These are phyloP conservation scores for Bicyclus anynana DNA, from an alignment of 1,140 invertebrate species.

Conservation along the genomic window DNA sequence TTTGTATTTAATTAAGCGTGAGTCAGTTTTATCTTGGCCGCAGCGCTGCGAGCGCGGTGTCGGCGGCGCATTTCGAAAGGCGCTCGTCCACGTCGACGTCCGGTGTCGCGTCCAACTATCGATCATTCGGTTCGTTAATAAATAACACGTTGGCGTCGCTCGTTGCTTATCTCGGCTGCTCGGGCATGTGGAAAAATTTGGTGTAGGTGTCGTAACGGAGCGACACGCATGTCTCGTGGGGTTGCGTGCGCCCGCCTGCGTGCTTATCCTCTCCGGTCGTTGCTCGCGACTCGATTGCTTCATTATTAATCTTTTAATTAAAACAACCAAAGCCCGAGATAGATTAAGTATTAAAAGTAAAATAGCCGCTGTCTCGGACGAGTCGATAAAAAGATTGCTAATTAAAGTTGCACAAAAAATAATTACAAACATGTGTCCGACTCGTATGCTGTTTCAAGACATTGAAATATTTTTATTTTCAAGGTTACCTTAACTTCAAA, in stretches of 20 bases:
- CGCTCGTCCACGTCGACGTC: constrained; percentile 63
- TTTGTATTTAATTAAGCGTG: constrained; percentile 41
- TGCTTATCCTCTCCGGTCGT: constrained; percentile 53
- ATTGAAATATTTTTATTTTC: too few relatives aligned
- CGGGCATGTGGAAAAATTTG: constrained; percentile 76
- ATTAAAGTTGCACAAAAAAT: constrained; percentile 4
- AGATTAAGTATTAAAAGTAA: constrained; percentile 15
- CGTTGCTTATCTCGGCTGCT: constrained; percentile 71
- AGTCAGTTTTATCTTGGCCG: constrained; percentile 50
- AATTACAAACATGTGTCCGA: too few relatives aligned
- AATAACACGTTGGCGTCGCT: constrained; percentile 72
- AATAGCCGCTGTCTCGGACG: not conserved
- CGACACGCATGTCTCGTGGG: constrained; percentile 66
- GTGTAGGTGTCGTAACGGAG: constrained; percentile 74
- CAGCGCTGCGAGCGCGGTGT: constrained; percentile 37
- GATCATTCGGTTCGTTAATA: constrained; percentile 77
- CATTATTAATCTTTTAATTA: constrained; percentile 70
- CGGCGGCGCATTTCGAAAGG: constrained; percentile 69
- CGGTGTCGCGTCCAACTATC: constrained; percentile 73
- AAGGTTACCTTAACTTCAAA: too few relatives aligned
- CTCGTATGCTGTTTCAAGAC: too few relatives aligned
- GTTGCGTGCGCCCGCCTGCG: constrained; percentile 63
- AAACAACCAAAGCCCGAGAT: constrained; percentile 32
- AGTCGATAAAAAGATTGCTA: constrained; percentile 6
- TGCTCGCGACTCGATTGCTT: constrained; percentile 49